These are phyloP conservation scores for Drosophila longiperda DNA, from an alignment of 2,888 invertebrate species.

Conservation along the genomic window DNA sequence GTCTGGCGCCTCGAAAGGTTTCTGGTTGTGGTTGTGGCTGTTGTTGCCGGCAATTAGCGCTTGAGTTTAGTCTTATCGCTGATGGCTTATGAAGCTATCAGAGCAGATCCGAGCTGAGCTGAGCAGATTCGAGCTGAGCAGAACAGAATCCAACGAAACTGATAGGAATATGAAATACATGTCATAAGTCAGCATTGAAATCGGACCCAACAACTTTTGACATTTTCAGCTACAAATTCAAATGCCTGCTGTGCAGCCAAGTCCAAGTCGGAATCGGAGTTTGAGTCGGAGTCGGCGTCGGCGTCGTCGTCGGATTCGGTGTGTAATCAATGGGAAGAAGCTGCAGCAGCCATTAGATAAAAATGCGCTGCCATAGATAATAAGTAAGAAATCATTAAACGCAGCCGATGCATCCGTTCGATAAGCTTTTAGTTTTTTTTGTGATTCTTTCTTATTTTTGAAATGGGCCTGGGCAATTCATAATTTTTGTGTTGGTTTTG, in stretches of 20 bases:
- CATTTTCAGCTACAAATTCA: slow-evolving; percentile 15
- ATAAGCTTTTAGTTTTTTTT: slow-evolving; percentile 56
- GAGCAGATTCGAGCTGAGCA: background rate
- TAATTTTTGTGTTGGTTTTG: slow-evolving; percentile 50
- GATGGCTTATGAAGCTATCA: slow-evolving; percentile 73
- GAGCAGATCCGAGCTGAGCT: slow-evolving; percentile 18
- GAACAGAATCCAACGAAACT: slow-evolving; percentile 2
- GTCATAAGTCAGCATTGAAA: slow-evolving; percentile 77
- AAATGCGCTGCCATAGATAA: slow-evolving; percentile 72
- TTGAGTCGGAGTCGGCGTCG: too few species aligned
- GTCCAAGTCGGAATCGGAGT: too few species aligned
- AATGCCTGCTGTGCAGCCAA: slow-evolving; percentile 44
- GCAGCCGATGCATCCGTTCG: slow-evolving; percentile 70
- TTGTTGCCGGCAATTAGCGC: slow-evolving; percentile 68
- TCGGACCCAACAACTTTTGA: slow-evolving; percentile 51
- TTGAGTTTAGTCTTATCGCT: slow-evolving; percentile 59
- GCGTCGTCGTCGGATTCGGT: background rate
- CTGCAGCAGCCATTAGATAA: slow-evolving; percentile 73
- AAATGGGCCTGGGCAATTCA: slow-evolving; percentile 61
- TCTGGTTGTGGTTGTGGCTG: background rate
- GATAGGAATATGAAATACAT: slow-evolving; percentile 38
- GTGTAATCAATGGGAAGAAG: slow-evolving; percentile 68
- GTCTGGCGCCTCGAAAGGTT: slow-evolving; percentile 43
- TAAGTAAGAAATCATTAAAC: slow-evolving; percentile 46
- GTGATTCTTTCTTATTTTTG: background rate